phyloP scores from a whole-genome alignment of 1,140 invertebrate species.

The Stratiolaelaps scimitus region DNA sequence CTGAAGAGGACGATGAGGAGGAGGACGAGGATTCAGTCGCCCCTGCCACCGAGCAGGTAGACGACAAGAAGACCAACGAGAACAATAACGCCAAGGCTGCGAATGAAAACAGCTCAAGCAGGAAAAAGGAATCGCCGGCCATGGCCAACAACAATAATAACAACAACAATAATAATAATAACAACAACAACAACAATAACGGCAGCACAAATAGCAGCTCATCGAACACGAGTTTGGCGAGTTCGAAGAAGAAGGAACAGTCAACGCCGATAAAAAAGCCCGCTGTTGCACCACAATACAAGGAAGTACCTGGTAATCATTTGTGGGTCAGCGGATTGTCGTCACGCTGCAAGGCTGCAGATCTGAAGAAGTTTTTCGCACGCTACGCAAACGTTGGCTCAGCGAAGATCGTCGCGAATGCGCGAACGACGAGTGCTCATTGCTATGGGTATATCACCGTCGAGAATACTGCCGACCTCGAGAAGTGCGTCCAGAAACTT shows the following conservation, averaged over 20 bases:
- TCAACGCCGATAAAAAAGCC: background rate
- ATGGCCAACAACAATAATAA: background rate
- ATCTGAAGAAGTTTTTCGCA: constrained; percentile 18
- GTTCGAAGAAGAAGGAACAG: background rate
- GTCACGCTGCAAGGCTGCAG: constrained; percentile 25
- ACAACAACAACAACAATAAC: background rate
- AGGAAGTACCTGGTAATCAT: constrained; percentile 19
- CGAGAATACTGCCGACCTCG: background rate
- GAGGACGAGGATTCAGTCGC: background rate
- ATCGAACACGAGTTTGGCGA: background rate
- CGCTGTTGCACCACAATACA: background rate
- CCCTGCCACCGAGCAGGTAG: background rate
- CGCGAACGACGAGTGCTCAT: constrained; percentile 6
- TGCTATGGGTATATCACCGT: constrained; percentile 24
- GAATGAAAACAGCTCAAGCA: background rate
- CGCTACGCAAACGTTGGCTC: constrained; percentile 16
- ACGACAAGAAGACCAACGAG: background rate
- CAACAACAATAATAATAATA: background rate
- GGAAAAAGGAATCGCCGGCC: background rate
- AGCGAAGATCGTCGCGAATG: constrained; percentile 17
- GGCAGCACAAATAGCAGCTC: background rate
- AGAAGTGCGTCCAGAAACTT: constrained; percentile 12
- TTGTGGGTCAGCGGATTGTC: constrained; percentile 18
- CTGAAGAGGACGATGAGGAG: constrained; percentile 20
- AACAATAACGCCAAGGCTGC: background rate